These are phyloP conservation scores for Xenus cinereus DNA, from an alignment of 2,113 vertebrate species.

Conservation along the genomic window DNA sequence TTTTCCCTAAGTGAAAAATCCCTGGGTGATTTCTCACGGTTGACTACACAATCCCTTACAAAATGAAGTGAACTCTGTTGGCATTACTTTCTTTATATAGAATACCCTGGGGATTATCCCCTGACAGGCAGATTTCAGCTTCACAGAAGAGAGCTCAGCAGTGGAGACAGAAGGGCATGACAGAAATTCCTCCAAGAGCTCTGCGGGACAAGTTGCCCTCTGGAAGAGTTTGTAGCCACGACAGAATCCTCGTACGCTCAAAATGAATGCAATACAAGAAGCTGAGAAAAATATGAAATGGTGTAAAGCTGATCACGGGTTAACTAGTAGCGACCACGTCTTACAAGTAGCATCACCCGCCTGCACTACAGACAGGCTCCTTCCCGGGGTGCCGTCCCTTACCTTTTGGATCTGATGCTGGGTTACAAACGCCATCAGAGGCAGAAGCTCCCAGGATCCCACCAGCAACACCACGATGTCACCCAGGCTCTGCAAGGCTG, in stretches of 20 bases:
- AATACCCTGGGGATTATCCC: conserved; percentile 40
- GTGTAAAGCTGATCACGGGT: neutral
- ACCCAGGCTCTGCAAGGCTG: neutral
- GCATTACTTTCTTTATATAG: conserved; percentile 28
- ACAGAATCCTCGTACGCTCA: neutral
- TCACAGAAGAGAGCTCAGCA: neutral
- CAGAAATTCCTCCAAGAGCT: neutral
- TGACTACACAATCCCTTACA: neutral
- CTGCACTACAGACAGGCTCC: neutral
- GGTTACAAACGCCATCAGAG: conserved; percentile 73
- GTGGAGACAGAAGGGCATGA: neutral
- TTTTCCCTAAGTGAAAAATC: neutral
- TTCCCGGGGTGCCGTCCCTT: neutral
- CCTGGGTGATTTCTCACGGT: neutral
- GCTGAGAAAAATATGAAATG: neutral
- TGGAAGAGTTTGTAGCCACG: fast-evolving
- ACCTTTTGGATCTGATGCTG: conserved; percentile 79
- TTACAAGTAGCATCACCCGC: fast-evolving
- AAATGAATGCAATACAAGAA: fast-evolving
- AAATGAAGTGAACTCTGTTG: neutral
- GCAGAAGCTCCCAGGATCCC: neutral
- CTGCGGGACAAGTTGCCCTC: neutral
- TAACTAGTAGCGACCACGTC: fast-evolving
- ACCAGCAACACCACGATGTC: neutral
- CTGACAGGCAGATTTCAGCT: neutral